Percentiles rank a stretch among this genome's conserved stretches.
These are phyloP conservation scores for Xyrauchen texanus DNA, from an alignment of 2,113 vertebrate species.

Conservation along the genomic window DNA sequence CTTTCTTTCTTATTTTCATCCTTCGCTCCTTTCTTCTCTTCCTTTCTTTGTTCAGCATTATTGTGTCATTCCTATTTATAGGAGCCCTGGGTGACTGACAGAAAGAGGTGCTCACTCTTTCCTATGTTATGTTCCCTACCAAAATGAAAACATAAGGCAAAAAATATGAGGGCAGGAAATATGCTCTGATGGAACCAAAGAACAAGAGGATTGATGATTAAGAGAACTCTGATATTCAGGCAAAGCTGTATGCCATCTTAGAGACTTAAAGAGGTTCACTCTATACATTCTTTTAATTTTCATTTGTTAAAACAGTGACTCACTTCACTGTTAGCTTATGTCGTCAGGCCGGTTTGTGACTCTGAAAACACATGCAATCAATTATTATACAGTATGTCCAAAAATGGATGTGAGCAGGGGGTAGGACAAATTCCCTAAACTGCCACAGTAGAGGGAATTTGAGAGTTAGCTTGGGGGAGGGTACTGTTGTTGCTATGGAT, in stretches of 20 bases:
- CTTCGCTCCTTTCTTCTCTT: neutral
- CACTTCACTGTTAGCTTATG: neutral
- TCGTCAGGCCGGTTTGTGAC: neutral
- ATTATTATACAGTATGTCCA: neutral
- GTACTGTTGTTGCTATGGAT: neutral
- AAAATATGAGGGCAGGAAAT: slow-evolving; percentile 7
- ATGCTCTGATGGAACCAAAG: neutral
- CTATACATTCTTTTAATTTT: slow-evolving; percentile 1
- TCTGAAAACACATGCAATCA: slow-evolving; percentile 11
- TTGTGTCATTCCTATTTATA: slow-evolving; percentile 38
- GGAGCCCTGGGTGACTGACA: slow-evolving; percentile 20
- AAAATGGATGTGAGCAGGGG: neutral
- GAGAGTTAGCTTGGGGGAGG: no score
- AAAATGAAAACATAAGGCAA: slow-evolving; percentile 36
- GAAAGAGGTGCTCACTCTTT: slow-evolving; percentile 24
- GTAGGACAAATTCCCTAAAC: neutral
- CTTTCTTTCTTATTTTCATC: neutral
- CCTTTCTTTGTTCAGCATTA: slow-evolving; percentile 11
- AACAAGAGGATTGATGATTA: neutral
- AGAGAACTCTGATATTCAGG: slow-evolving; percentile 10
- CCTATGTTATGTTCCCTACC: slow-evolving; percentile 36
- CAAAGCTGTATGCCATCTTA: neutral
- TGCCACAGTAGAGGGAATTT: neutral
- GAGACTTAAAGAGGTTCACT: neutral
- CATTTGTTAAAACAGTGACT: neutral